These are phyloP conservation scores for Megaustenia siamemsis DNA, from an alignment of 2,888 invertebrate species.

Conservation along the genomic window DNA sequence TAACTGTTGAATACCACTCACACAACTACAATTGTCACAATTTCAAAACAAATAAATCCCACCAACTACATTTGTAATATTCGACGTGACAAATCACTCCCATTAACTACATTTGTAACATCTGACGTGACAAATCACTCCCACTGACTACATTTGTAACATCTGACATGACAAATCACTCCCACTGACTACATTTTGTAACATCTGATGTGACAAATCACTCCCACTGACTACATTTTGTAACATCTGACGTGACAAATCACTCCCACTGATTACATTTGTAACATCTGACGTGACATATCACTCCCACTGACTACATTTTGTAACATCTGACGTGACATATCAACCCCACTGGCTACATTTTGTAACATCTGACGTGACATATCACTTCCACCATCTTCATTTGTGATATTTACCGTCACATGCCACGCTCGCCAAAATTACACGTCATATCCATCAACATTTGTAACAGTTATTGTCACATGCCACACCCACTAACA, in stretches of 20 bases:
- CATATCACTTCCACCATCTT: conserved; percentile 72
- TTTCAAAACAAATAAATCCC: too few relatives aligned
- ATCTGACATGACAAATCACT: neutral
- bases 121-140: neutral
- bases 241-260: neutral
- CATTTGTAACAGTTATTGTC: too few relatives aligned
- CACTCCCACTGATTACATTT: neutral
- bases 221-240: neutral
- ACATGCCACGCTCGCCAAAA: too few relatives aligned
- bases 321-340: neutral
- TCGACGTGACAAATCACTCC: neutral
- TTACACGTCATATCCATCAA: too few relatives aligned
- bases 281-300: too few relatives aligned
- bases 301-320: too few relatives aligned
- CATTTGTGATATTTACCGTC: too few relatives aligned
- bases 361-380: neutral
- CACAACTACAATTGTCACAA: too few relatives aligned
- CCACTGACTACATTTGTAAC: neutral
- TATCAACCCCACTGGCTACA: conserved; percentile 72
- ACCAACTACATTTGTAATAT: neutral
- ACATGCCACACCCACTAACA: too few relatives aligned
- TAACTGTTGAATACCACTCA: too few relatives aligned
- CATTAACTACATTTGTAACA: neutral
- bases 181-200: neutral
- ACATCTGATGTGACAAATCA: neutral